Base-by-base conservation (phyloP, 2,113 vertebrate genomes). In the Notothenia coriiceps region DNA sequence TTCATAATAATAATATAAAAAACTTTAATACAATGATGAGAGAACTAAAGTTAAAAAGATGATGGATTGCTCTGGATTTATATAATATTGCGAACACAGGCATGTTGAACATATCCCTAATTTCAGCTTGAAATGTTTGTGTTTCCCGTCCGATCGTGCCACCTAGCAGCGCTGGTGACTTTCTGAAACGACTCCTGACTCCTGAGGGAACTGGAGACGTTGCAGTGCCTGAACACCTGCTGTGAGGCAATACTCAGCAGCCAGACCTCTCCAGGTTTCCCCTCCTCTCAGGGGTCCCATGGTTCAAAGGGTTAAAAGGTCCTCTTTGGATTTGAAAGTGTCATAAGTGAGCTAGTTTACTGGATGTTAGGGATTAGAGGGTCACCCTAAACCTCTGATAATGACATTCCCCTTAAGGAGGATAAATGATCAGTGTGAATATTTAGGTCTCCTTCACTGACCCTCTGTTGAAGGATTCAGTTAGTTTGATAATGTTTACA, bases 201-300 rank as follows among this genome's bases (percentile, higher is more conserved):
- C 75, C 74, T 77, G 71, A 80, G 81, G 89, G 86, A 91, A 92
- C 82, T 55, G 69, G 89, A 93, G 91, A 89, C 40, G 76, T 79
- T 51, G 73, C 80, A 90, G 86, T 67, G 73, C 77, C 65, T 35
- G 33, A 88, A 84, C 90, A 94, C 93, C 89, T 92, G 90, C 89
- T 91, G 84, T 88, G 82, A 85, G 70, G 78, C 84, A 91, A 84
- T 91, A 81, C 88, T 82, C 84, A 78, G 77, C 64, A 87, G 84
- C 83, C 70, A 88, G 79, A 81, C 74, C 71, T 70, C 77, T 90
- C 74, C 78, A 85, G 85, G 83, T 85, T 80, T 20, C 69, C 52
- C 69, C 49, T 40, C 66, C 70, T 33, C 47, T 65, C 60, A 78
- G 66, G 66, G 60, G 50, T 77, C 83, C 82, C 77, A 80, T 62